Evolutionary conservation across 2,888 invertebrate genomes (phyloP).

Genomic region (Drosophila glabriapex): DNA sequence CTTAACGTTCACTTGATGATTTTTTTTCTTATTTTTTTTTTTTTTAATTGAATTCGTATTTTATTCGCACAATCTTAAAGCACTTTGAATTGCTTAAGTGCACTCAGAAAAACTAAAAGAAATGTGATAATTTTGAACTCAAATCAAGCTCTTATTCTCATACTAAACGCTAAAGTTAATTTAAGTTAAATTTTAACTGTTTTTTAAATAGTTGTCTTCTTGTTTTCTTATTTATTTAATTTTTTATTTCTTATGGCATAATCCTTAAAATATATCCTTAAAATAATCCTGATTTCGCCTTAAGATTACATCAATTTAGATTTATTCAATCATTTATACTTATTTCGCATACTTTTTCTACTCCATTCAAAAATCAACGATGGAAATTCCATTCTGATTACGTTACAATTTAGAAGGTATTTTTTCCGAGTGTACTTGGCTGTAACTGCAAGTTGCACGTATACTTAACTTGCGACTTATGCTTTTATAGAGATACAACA

Average conservation of each 20-base stretch:
- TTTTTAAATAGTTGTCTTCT: background rate
- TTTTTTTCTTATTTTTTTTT: slow-evolving; percentile 20
- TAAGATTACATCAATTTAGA: background rate
- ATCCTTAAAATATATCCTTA: background rate
- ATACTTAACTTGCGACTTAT: slow-evolving; percentile 52
- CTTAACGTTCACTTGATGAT: slow-evolving; percentile 30
- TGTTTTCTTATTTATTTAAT: background rate
- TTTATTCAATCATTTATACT: background rate
- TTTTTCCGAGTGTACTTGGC: background rate
- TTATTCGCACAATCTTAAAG: slow-evolving; percentile 62
- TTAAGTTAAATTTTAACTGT: background rate
- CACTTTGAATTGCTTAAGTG: slow-evolving; percentile 50
- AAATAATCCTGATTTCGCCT: background rate
- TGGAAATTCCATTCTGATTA: background rate
- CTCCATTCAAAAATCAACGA: background rate
- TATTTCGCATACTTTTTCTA: background rate
- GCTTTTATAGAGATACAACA: slow-evolving; percentile 3
- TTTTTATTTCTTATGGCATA: background rate
- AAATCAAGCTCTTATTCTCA: background rate
- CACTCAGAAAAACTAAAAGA: background rate
- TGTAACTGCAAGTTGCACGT: slow-evolving; percentile 42
- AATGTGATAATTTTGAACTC: background rate
- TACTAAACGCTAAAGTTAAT: background rate
- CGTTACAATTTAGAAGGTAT: background rate
- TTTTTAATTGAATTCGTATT: slow-evolving; percentile 74